Evolutionary conservation across 2,888 invertebrate species (phyloP), one percentile per base, ranked within the genome.

Genomic region (Drosophila emarginata): DNA sequence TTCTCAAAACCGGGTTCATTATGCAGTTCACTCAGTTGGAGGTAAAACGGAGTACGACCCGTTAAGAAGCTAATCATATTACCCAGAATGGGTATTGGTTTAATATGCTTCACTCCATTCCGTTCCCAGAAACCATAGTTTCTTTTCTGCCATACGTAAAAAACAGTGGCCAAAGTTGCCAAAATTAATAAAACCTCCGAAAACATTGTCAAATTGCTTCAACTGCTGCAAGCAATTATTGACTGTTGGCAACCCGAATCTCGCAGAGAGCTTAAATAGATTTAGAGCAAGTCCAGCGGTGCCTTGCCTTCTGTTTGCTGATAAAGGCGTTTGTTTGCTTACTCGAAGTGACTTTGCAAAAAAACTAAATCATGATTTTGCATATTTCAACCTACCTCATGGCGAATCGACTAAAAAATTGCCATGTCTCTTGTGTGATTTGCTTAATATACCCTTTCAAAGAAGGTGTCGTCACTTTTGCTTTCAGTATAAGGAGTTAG

Each of bases 21-120:
- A 40, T 76, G 52, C 37, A 72, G 14, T 23, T 90, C 71, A 58
- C 91, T 90, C 0, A 92, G 12, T 1, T 89, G 88, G 2, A 89
- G 65, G 1, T 88, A 87, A 0, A 90, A 72, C 12, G 89, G 64
- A 15, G 68, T 75, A 51, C 74, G 85, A 12, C 80, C 77, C 0
- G 88, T 61, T 0, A 92, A 1, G 4, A 91, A 79, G 1, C 88
- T 83, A 0, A 63, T 72, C 23, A 92, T 75, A 67, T 91, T 92
- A 7, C 93, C 93, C 21, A 92, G 50, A n/a, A 93, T 75, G 1
- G 90, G 88, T 0, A 74, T 3, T 0, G 92, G 89, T 1, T 92
- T 56, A 4, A 21, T 21, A 37, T 88, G 88, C 12, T 86, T 80
- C 0, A 93, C 66, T 0, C 91, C 91, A 1, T 80, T 77, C 0